Percentiles rank a stretch among this genome's conserved stretches.
Evolutionary conservation across 2,888 invertebrate species (phyloP).

Genomic region (Epiperipatus broadwayi): DNA sequence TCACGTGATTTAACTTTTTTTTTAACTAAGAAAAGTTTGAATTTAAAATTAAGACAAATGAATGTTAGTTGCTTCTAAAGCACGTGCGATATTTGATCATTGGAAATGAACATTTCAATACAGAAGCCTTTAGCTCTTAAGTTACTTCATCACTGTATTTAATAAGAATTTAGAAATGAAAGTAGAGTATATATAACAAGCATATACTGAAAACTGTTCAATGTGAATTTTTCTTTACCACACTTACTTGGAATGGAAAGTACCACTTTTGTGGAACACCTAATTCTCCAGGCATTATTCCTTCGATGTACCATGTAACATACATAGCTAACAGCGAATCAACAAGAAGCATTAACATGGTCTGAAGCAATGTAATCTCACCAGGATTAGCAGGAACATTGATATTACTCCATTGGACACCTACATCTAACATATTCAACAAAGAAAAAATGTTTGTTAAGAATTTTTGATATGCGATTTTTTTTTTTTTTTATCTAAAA

Average conservation of each 20-base stretch:
- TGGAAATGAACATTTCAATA: no score
- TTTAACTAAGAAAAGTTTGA: no score
- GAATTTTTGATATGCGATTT: no score
- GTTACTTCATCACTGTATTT: no score
- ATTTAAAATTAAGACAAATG: no score
- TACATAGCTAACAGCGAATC: constrained; percentile 49
- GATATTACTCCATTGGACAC: constrained; percentile 27
- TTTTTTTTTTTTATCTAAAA: no score
- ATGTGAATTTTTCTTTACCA: no score
- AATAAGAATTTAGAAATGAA: constrained; percentile 28
- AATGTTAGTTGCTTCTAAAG: no score
- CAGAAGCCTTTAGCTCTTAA: no score
- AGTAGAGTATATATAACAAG: constrained; percentile 24
- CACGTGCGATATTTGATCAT: no score
- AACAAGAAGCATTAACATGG: constrained; percentile 48
- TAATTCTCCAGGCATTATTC: constrained; percentile 62
- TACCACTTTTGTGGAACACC: constrained; percentile 65
- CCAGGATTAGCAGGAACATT: constrained; percentile 22
- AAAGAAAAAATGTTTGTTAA: background rate
- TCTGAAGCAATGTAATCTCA: no score
- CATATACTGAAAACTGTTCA: constrained; percentile 19
- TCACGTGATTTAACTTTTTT: no score
- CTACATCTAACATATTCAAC: constrained; percentile 23
- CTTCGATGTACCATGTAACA: constrained; percentile 64
- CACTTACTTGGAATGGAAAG: constrained; percentile 46